Conservation (phyloP, 2,797 vertebrate species). For the Caiman crocodilus region DNA sequence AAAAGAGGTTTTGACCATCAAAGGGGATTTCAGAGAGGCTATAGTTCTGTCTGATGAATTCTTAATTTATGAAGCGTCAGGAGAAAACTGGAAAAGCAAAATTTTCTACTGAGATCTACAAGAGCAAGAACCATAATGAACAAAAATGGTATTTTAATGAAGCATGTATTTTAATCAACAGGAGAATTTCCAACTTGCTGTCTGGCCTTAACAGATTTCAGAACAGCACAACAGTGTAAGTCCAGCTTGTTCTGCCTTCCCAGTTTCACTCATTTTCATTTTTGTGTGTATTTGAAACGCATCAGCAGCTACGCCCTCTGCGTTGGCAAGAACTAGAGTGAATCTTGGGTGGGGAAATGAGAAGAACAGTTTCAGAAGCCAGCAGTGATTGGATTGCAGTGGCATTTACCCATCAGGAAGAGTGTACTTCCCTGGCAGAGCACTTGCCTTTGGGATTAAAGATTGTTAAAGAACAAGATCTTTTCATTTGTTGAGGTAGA, state of each 20-base stretch:
- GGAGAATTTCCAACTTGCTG: neutral
- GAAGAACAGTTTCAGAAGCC: constrained; percentile 10
- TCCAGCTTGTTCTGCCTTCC: neutral
- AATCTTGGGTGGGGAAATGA: constrained; percentile 8
- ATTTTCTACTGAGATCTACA: neutral
- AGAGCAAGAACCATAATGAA: neutral
- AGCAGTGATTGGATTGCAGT: neutral
- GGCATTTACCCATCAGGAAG: constrained; percentile 46
- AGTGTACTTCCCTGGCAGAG: neutral
- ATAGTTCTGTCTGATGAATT: no score
- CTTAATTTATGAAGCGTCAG: neutral
- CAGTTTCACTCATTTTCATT: neutral
- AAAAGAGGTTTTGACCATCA: neutral
- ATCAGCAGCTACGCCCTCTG: neutral
- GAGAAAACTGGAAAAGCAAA: neutral
- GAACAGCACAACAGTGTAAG: neutral
- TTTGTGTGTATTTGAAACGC: constrained; percentile 24
- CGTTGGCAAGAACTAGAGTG: constrained; percentile 13
- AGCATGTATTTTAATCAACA: neutral
- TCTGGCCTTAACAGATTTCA: neutral
- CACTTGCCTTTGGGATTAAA: constrained; percentile 3
- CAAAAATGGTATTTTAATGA: neutral
- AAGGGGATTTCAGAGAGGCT: neutral
- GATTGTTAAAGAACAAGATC: neutral
- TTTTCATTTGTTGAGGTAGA: neutral